Base-by-base conservation (phyloP, 1,140 invertebrate species). In the Eubasilissa regina region DNA sequence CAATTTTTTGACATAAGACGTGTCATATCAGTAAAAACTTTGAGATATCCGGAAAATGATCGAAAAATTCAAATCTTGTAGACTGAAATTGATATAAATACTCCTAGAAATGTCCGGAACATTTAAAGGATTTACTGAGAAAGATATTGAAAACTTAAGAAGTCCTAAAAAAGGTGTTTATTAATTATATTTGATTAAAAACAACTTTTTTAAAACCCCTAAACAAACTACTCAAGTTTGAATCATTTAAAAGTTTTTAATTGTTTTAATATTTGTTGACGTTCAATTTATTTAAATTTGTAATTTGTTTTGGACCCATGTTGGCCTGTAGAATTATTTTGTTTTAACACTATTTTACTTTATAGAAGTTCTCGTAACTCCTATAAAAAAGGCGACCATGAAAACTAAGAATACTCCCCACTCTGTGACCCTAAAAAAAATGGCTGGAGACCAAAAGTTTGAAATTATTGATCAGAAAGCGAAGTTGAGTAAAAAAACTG, bases 61-160 rank as follows among this genome's bases (percentile, higher is more conserved):
- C 6, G 25, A 3, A 35, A 35, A 35, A 35, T 35, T 35, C 25
- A 35, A 35, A 35, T 3, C 1, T 6, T n/a, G n/a, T 35, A 35
- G 25, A 35, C 25, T 35, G 25, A 35, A 3, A 6, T 35, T 35
- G 6, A 35, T 35, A 35, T 35, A 35, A 35, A 35, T 6, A 3
- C 25, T 6, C 1, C 25, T 35, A 35, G 51, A 75, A 72, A 83
- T 83, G 82, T 83, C 82, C 45, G 80, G 80, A 64, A 77, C 82
- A n/a, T 83, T 83, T 73, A 79, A 81, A 79, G 82, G 82, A n/a
- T 83, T 83, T 70, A 79, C 79, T 0, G 77, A 83, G 44, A 81
- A 83, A 53, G 82, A 83, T 44, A 83, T 83, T 15, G 75, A 81
- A 75, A 81, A 72, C 60, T 83, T 70, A 79, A 80, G 48, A 76